Conservation (phyloP, 1,140 invertebrate species). For the Helicoverpa zea region DNA sequence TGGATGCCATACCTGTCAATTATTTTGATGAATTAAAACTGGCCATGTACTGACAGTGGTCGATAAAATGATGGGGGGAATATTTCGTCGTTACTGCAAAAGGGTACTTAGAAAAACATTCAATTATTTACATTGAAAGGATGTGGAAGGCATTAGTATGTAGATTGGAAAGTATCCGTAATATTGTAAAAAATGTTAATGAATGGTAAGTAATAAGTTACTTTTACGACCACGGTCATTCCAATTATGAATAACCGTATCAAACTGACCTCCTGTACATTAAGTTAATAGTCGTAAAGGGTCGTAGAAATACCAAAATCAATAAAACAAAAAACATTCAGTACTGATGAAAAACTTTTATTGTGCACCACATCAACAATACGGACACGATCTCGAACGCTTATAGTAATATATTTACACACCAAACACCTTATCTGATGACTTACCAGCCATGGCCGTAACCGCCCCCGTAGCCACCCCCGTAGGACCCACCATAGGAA, state of each 20-base stretch:
- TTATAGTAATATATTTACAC: conserved; percentile 67
- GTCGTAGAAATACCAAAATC: background rate
- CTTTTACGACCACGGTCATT: too few relatives aligned
- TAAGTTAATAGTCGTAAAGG: too few relatives aligned
- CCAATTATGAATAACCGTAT: too few relatives aligned
- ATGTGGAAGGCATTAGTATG: too few relatives aligned
- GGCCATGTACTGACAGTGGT: background rate
- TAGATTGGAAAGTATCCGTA: too few relatives aligned
- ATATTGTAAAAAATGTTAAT: too few relatives aligned
- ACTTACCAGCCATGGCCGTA: conserved; percentile 79
- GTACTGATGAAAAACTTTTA: conserved; percentile 44
- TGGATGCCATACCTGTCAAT: conserved; percentile 15
- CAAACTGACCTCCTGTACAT: too few relatives aligned
- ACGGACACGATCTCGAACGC: conserved; percentile 44
- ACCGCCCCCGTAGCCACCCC: conserved; percentile 57
- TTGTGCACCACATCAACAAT: conserved; percentile 44
- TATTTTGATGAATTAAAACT: background rate
- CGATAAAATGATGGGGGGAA: background rate
- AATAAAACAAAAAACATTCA: conserved; percentile 35
- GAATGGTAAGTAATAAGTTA: too few relatives aligned
- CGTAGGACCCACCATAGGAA: conserved; percentile 55
- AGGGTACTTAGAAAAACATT: background rate
- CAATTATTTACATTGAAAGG: background rate
- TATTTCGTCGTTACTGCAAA: background rate
- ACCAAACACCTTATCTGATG: conserved; percentile 36